Evolutionary conservation across 1,140 invertebrate genomes (phyloP).

Genomic region (Brachionus calyciflorus): DNA sequence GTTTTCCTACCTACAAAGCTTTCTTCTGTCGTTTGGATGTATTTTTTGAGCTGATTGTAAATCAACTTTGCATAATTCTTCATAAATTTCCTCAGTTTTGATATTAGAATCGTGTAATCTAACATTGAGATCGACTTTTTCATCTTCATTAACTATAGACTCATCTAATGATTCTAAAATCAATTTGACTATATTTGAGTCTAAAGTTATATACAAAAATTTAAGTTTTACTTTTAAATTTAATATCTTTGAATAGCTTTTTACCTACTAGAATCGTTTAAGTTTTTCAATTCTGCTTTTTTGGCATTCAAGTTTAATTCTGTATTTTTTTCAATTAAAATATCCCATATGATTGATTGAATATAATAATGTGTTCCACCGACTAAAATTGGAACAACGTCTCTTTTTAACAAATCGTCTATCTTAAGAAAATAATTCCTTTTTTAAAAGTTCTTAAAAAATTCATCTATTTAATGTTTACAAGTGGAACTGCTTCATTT

Average conservation of each 20-base stretch:
- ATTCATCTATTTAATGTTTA: slow-evolving; percentile 59
- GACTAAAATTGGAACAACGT: slow-evolving; percentile 85
- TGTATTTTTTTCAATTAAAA: slow-evolving; percentile 24
- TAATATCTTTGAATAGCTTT: too few species aligned
- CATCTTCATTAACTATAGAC: neutral
- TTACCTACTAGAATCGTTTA: neutral
- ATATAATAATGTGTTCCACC: slow-evolving; percentile 99
- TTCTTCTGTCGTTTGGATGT: slow-evolving; percentile 45
- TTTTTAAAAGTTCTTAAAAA: slow-evolving; percentile 64
- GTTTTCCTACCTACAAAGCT: slow-evolving; percentile 15
- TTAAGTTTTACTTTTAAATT: too few species aligned
- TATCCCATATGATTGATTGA: slow-evolving; percentile 69
- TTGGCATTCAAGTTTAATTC: neutral
- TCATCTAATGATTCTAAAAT: slow-evolving; percentile 13
- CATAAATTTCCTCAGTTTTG: slow-evolving; percentile 24
- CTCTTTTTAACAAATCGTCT: slow-evolving; percentile 68
- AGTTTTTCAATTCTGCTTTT: neutral
- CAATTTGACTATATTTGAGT: neutral
- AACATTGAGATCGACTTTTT: slow-evolving; percentile 18
- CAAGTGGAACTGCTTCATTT: slow-evolving; percentile 74
- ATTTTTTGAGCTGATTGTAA: slow-evolving; percentile 36
- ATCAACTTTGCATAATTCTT: slow-evolving; percentile 24
- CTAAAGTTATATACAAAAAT: too few species aligned
- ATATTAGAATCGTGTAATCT: slow-evolving; percentile 37
- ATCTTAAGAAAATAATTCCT: too few species aligned